phyloP scores from a whole-genome alignment of 2,113 vertebrate genomes.

The Menura novaehollandiae region DNA sequence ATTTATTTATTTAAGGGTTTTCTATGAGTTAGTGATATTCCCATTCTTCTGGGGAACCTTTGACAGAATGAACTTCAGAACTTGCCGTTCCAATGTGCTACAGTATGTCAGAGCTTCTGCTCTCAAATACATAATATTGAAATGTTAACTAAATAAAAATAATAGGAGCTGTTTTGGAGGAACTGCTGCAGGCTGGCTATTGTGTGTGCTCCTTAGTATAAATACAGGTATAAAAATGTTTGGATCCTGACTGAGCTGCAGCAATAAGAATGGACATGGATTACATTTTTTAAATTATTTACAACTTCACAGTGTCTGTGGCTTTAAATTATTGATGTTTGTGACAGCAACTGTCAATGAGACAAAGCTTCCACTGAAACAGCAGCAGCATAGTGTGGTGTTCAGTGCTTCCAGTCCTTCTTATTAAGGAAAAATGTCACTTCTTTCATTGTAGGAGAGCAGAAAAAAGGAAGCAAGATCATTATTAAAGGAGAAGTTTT shows the following conservation, averaged over 20 bases:
- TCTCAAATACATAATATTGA: neutral
- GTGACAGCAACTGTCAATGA: slow-evolving; percentile 28
- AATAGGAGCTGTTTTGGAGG: neutral
- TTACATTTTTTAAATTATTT: slow-evolving; percentile 66
- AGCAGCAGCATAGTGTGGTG: neutral
- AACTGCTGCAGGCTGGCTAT: neutral
- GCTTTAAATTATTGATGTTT: slow-evolving; percentile 62
- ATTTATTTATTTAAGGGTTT: slow-evolving; percentile 48
- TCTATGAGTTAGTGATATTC: neutral
- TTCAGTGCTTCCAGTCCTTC: neutral
- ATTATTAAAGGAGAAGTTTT: slow-evolving; percentile 16
- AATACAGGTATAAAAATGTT: slow-evolving; percentile 5
- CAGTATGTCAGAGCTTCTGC: neutral
- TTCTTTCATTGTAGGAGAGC: neutral
- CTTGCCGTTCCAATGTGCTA: neutral
- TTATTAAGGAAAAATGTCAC: neutral
- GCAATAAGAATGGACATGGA: neutral
- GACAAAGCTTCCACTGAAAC: slow-evolving; percentile 28
- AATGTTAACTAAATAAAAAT: slow-evolving; percentile 18
- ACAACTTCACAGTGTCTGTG: neutral
- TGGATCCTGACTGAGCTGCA: slow-evolving; percentile 4
- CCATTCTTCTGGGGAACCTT: neutral
- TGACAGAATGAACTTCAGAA: slow-evolving; percentile 6
- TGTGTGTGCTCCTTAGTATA: neutral
- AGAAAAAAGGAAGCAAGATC: neutral